These are phyloP conservation scores for Macquaria australasica DNA, from an alignment of 2,113 vertebrate species.

Conservation along the genomic window DNA sequence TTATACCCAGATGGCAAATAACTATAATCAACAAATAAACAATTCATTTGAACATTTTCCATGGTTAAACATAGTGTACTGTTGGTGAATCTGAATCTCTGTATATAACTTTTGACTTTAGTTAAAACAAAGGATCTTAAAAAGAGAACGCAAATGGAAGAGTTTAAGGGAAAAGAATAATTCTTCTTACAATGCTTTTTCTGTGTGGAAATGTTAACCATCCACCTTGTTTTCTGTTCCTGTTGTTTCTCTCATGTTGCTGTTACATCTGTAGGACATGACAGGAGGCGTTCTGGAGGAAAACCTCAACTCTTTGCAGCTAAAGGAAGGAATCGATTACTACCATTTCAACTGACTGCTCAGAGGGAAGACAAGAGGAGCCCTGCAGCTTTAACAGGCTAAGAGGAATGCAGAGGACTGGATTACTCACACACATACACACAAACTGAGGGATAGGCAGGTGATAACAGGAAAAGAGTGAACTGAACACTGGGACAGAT, in stretches of 20 bases:
- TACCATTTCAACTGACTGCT: conserved; percentile 82
- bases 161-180: background rate
- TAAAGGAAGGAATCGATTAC: conserved; percentile 87
- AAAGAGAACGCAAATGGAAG: background rate
- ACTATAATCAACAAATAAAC: conserved; percentile 36
- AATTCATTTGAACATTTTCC: conserved; percentile 21
- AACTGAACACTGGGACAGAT: background rate
- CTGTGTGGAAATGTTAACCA: background rate
- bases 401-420: conserved; percentile 16
- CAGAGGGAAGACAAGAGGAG: background rate
- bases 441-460: conserved; percentile 14
- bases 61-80: background rate
- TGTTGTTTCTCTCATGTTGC: background rate
- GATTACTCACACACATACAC: background rate
- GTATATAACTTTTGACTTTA: conserved; percentile 5
- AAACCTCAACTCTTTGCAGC: conserved; percentile 85
- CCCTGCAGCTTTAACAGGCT: conserved; percentile 31
- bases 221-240: conserved; percentile 4
- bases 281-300: conserved; percentile 91
- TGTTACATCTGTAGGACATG: conserved; percentile 88
- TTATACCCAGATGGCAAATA: conserved; percentile 51
- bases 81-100: background rate
- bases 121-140: background rate
- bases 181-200: background rate
- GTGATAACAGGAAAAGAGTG: background rate